phyloP scores from a whole-genome alignment of 1,140 invertebrate genomes.

The Tetranychus urticae region DNA sequence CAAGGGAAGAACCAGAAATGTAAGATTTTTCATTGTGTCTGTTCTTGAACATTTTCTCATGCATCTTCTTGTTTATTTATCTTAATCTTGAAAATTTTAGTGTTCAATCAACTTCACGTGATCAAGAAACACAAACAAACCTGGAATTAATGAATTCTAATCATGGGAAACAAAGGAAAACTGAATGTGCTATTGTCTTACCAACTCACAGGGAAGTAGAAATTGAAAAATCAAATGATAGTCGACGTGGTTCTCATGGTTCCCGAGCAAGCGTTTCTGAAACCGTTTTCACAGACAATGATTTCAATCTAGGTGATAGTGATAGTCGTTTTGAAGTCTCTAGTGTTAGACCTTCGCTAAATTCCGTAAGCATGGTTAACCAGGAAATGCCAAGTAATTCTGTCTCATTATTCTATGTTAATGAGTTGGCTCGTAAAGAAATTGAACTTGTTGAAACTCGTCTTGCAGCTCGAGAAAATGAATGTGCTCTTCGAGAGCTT shows the following conservation, averaged over 20 bases:
- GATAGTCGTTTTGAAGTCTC: neutral
- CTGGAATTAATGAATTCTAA: neutral
- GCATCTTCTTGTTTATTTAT: too few relatives aligned
- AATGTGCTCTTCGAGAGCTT: slow-evolving; percentile 7
- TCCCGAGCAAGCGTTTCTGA: neutral
- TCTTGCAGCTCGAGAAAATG: slow-evolving; percentile 3
- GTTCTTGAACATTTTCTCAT: too few relatives aligned
- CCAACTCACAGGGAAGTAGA: neutral
- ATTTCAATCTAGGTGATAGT: neutral
- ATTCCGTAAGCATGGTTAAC: neutral
- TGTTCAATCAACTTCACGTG: neutral
- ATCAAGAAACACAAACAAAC: neutral
- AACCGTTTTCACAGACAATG: neutral
- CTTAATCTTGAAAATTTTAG: too few relatives aligned
- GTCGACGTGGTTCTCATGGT: neutral
- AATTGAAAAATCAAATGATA: neutral
- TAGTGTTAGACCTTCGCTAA: neutral
- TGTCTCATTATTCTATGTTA: slow-evolving; percentile 6
- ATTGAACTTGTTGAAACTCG: slow-evolving; percentile 5
- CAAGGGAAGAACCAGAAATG: neutral
- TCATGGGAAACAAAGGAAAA: neutral
- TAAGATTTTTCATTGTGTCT: too few relatives aligned
- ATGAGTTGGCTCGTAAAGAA: slow-evolving; percentile 8
- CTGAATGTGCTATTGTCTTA: slow-evolving; percentile 1
- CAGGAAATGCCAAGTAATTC: neutral